These are phyloP conservation scores for cat (Felis catus) DNA, from an alignment of 2,113 vertebrate genomes.

Conservation along the genomic window DNA sequence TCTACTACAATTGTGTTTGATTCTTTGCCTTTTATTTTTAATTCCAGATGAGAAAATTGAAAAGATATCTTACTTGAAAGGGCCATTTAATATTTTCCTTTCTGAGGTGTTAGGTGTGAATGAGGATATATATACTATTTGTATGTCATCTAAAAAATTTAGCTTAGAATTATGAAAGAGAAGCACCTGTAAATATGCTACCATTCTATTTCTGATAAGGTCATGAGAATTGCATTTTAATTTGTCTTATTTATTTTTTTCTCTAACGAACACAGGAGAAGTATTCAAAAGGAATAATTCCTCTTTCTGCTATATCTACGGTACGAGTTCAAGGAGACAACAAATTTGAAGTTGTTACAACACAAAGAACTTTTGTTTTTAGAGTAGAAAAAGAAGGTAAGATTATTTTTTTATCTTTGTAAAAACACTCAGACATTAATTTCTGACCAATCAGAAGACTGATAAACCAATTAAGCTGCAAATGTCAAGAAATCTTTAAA, in stretches of 20 bases:
- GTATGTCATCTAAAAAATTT: background rate
- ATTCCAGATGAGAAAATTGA: slow-evolving; percentile 45
- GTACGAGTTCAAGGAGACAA: slow-evolving; percentile 92
- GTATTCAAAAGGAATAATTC: slow-evolving; percentile 97
- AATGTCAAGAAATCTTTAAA: background rate
- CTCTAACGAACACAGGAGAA: slow-evolving; percentile 89
- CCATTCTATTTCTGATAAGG: background rate
- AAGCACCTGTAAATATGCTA: slow-evolving; percentile 5
- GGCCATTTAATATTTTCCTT: slow-evolving; percentile 22
- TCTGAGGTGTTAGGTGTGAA: background rate
- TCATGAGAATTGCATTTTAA: slow-evolving; percentile 23
- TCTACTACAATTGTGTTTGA: background rate
- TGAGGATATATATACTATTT: background rate
- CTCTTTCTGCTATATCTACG: slow-evolving; percentile 89
- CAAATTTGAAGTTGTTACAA: slow-evolving; percentile 95
- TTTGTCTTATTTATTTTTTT: slow-evolving; percentile 51
- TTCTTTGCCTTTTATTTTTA: slow-evolving; percentile 46
- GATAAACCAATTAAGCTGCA: background rate
- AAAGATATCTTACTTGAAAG: slow-evolving; percentile 8
- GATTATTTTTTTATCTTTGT: slow-evolving; percentile 39
- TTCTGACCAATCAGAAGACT: background rate
- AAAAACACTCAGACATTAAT: background rate
- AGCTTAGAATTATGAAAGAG: slow-evolving; percentile 13
- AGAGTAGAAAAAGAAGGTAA: slow-evolving; percentile 96
- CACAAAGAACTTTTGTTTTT: slow-evolving; percentile 94